Evolutionary conservation across 2,113 vertebrate genomes (phyloP), one percentile per base, ranked within the genome.

Genomic region (Vulpes lagopus): DNA sequence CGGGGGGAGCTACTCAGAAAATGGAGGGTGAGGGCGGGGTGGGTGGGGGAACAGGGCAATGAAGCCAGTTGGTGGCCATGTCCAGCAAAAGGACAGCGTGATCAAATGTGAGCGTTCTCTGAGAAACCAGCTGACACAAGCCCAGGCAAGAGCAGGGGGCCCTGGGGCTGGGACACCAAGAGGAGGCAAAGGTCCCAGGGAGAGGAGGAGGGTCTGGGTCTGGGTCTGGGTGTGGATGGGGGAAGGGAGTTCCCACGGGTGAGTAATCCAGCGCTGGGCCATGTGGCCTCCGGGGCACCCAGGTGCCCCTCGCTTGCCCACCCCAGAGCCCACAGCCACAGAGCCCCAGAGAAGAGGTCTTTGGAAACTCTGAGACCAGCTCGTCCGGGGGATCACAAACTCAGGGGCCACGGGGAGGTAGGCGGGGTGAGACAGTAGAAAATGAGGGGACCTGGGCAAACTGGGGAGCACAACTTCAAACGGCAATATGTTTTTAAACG

Each of bases 121-220:
- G 30, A 67, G 79, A 14, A 60, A 60, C 74, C 25, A 10, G 3
- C 9, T 7, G 69, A 65, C 17, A 32, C n/a, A 30, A 30, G 11
- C 9, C 9, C 0, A 3, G 43, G 43, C 2, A 32, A 55, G 51
- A 57, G 17, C 19, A 2, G 17, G n/a, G 5, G 20, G 3, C 15
- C 3, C 23, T 32, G 12, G 0, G 62, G 11, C 60, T 1, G 43
- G 38, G 57, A 35, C 9, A 8, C 38, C 2, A 3, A 5, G n/a
- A 25, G 22, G 53, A 8, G 11, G 14, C 35, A 25, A 32, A 73
- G 64, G 62, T 8, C 55, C n/a, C 0, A 19, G 62, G 1, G 64
- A 5, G 82, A 60, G n/a, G 8, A 65, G 35, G 4, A 4, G 20
- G 35, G 25, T 15, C 65, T 60, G 64, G 30, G 12, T 3, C 0